Percentiles rank a stretch among this genome's conserved stretches.
Evolutionary conservation across 2,113 vertebrate genomes (phyloP).

Genomic region (Trogon melanurus): DNA sequence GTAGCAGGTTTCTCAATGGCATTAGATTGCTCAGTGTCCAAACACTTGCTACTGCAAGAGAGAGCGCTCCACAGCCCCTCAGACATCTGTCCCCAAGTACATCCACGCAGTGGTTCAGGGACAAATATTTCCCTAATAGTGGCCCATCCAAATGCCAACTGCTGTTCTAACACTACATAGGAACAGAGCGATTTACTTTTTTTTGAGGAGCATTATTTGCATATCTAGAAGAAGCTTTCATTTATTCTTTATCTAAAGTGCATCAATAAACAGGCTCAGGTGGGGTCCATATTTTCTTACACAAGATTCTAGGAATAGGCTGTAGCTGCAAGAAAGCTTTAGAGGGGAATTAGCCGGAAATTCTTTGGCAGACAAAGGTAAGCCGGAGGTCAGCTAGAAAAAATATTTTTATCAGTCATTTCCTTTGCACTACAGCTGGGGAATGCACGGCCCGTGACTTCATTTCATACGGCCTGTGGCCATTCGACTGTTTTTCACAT

Average conservation of each 20-base stretch:
- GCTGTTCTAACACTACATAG: neutral
- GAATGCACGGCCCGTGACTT: conserved; percentile 33
- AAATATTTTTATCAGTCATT: conserved; percentile 62
- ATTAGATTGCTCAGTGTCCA: neutral
- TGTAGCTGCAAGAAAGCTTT: conserved; percentile 18
- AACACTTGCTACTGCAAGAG: neutral
- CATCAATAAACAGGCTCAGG: neutral
- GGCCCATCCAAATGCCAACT: neutral
- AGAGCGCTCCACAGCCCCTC: neutral
- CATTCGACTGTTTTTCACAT: neutral
- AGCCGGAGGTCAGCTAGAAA: conserved; percentile 44
- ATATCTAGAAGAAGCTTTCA: neutral
- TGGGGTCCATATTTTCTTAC: neutral
- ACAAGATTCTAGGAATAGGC: conserved; percentile 13
- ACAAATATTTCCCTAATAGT: neutral
- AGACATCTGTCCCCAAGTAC: neutral
- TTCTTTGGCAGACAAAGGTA: conserved; percentile 56
- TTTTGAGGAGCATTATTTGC: neutral
- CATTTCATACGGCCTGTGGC: conserved; percentile 30
- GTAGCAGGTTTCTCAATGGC: neutral
- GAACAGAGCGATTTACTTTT: neutral
- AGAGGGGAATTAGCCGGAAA: conserved; percentile 29
- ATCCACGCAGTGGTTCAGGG: neutral
- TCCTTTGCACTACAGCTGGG: conserved; percentile 56
- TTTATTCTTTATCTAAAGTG: conserved; percentile 1